Evolutionary conservation across 2,888 invertebrate genomes (phyloP), one percentile per base, ranked within the genome.

Genomic region (Eilema sororculum): DNA sequence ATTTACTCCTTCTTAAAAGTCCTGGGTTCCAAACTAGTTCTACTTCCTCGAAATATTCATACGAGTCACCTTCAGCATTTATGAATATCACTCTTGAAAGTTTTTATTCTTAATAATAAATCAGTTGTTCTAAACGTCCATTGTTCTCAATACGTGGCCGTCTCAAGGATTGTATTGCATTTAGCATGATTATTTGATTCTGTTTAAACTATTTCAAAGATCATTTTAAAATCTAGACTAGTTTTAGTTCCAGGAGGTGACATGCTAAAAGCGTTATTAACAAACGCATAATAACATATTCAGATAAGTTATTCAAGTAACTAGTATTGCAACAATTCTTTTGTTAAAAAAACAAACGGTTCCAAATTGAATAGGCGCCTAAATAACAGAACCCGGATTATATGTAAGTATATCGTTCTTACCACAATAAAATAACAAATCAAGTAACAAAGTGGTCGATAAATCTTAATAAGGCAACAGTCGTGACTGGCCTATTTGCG

Each of bases 401-500:
- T 69, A 77, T 73, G 41, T 66, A 71, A 74, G 76, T 37, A 37
- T 37, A 37, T 69, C 71, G 64, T 72, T 68, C 77, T 79, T 71
- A 69, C 78, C 73, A 77, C 78, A 84, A 84, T 86, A 87, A 84
- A 84, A 83, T 83, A 82, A 86, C 85, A 85, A 87, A 86, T 86
- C 82, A 80, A 80, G 81, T 80, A 82, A 81, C 82, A 77, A 78
- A 83, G 84, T 86, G 85, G 69, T 71, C 81, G 86, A 88, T 88
- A 87, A 88, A 88, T 87, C 89, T 87, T 81, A 84, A 83, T 88
- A 87, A 87, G 87, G 83, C 78, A 78, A 76, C 78, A 83, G 80
- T 93, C 93, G 94, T 94, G 93, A 93, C 91, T 85, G 77, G 83
- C 77, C 88, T 85, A 89, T 92, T 91, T 88, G 81, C 80, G 78